Percentiles rank a stretch among this genome's conserved stretches.
These are phyloP conservation scores for Pseudobourletiella spinata DNA, from an alignment of 1,140 invertebrate species.

Conservation along the genomic window DNA sequence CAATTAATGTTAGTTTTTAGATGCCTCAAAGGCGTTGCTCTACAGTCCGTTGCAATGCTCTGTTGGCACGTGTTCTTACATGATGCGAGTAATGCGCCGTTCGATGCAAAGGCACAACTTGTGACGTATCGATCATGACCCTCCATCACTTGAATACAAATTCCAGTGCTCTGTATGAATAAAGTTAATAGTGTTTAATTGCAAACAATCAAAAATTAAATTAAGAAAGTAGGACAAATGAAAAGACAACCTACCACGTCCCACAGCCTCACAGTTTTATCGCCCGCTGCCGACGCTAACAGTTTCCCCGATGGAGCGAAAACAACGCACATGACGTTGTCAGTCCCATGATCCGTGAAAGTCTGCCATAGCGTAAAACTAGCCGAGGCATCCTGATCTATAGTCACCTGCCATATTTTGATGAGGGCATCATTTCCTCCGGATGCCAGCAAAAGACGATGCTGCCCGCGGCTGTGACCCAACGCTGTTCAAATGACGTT, in stretches of 20 bases:
- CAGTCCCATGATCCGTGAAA: slow-evolving; percentile 36
- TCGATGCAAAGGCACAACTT: slow-evolving; percentile 57
- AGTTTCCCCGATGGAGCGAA: slow-evolving; percentile 52
- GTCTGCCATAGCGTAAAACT: slow-evolving; percentile 36
- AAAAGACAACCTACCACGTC: slow-evolving; percentile 47
- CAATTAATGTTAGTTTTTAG: background rate
- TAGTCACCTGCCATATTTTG: slow-evolving; percentile 57
- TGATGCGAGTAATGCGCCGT: slow-evolving; percentile 54
- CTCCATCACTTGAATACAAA: slow-evolving; percentile 45
- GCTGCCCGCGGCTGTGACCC: slow-evolving; percentile 30
- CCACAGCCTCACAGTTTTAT: slow-evolving; percentile 63
- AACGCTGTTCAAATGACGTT: slow-evolving; percentile 16
- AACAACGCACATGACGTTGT: slow-evolving; percentile 44
- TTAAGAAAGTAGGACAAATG: no score
- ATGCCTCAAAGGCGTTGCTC: background rate
- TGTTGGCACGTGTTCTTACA: no score
- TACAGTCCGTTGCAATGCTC: slow-evolving; percentile 1
- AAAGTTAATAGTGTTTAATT: background rate
- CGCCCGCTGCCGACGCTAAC: slow-evolving; percentile 56
- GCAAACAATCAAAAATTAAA: no score
- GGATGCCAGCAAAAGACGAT: slow-evolving; percentile 52
- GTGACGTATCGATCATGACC: slow-evolving; percentile 62
- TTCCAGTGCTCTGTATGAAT: slow-evolving; percentile 37
- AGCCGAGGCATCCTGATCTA: slow-evolving; percentile 36
- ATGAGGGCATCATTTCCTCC: slow-evolving; percentile 62